Percentiles rank a stretch among this genome's conserved stretches.
Conservation (phyloP, 2,113 vertebrate genomes). For the Zosterops pallidus region DNA sequence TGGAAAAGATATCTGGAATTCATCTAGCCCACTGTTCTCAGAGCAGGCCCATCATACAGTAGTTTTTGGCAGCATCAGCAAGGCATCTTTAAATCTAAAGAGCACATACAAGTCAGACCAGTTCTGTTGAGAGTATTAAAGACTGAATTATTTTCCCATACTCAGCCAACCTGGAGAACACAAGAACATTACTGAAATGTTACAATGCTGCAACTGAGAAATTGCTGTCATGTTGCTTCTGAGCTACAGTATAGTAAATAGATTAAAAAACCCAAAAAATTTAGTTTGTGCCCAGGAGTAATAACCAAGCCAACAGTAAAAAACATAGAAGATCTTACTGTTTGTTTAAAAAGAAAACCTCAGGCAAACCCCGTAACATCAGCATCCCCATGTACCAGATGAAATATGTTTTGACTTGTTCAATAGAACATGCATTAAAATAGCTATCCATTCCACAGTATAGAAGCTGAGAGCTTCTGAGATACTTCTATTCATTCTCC, state of each 20-base stretch:
- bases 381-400: background rate
- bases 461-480: background rate
- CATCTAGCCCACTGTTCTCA: background rate
- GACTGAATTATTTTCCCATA: background rate
- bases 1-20: background rate
- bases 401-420: background rate
- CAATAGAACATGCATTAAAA: background rate
- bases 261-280: background rate
- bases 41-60: background rate
- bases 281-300: background rate
- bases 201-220: background rate
- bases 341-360: background rate
- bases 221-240: background rate
- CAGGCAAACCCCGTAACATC: background rate
- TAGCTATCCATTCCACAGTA: background rate
- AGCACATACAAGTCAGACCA: background rate
- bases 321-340: background rate
- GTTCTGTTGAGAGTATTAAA: background rate
- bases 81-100: background rate
- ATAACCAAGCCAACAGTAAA: background rate
- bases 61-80: background rate
- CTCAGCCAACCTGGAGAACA: background rate
- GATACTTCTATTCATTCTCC: background rate
- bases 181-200: background rate
- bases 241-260: background rate